Conservation (phyloP, 2,797 vertebrate genomes). For the Avahi laniger region DNA sequence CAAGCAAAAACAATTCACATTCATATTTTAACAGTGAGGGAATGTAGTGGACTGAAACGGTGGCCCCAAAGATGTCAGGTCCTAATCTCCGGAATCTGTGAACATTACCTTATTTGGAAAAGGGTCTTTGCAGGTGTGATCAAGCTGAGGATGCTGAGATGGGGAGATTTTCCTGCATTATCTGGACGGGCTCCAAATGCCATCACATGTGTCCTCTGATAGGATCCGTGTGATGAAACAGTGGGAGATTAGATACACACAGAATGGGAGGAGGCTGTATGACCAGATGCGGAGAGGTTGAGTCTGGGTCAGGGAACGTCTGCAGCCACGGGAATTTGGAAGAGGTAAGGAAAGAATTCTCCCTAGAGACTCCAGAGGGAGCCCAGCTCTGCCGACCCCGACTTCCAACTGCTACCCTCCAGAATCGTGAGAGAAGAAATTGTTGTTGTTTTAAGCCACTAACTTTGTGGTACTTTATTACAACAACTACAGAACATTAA, state of each 20-base stretch:
- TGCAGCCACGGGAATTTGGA: neutral
- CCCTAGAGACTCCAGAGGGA: neutral
- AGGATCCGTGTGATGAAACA: neutral
- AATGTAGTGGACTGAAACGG: neutral
- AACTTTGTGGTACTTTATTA: neutral
- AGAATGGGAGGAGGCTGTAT: too few species aligned
- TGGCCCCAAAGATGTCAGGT: neutral
- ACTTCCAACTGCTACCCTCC: neutral
- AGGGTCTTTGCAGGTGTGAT: neutral
- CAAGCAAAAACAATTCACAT: neutral
- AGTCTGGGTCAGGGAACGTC: neutral
- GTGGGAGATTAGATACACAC: neutral
- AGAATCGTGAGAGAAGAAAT: neutral
- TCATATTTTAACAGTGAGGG: neutral
- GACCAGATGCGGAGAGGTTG: neutral
- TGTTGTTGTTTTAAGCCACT: neutral
- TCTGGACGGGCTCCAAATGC: neutral
- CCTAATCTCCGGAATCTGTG: neutral
- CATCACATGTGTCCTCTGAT: neutral
- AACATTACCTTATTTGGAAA: neutral
- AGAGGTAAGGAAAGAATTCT: neutral
- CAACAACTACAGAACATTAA: neutral
- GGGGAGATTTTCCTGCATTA: neutral
- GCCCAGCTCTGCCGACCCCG: neutral
- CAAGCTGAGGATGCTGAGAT: neutral